These are phyloP conservation scores for Okapia johnstoni DNA, from an alignment of 2,113 vertebrate genomes.

Conservation along the genomic window DNA sequence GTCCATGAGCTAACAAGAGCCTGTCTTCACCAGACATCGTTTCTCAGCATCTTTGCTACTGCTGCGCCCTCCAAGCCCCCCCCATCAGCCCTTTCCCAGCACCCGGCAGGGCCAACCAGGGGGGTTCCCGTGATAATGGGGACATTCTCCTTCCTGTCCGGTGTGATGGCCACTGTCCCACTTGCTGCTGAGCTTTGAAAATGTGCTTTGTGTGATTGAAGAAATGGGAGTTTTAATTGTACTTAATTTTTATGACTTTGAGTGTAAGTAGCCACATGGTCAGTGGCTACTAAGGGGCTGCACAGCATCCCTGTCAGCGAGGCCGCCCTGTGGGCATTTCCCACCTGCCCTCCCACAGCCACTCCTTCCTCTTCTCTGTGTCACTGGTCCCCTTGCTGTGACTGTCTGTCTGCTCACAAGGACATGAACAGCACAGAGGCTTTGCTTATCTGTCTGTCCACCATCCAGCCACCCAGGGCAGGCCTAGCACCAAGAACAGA, in stretches of 20 bases:
- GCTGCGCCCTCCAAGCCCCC: not conserved
- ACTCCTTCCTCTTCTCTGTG: not conserved
- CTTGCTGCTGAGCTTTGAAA: not conserved
- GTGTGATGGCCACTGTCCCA: not conserved
- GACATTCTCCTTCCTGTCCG: not conserved
- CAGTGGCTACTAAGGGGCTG: not conserved
- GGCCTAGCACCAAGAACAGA: not conserved
- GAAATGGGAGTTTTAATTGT: not conserved
- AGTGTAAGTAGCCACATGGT: not conserved
- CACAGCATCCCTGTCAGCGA: not conserved
- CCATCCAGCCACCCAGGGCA: fast-evolving
- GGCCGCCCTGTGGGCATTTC: not conserved
- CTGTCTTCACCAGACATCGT: not conserved
- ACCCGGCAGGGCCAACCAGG: not conserved
- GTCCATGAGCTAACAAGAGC: not conserved
- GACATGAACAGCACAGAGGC: not conserved
- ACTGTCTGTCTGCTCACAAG: not conserved
- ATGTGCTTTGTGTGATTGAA: not conserved
- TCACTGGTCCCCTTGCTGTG: not conserved
- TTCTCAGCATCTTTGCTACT: not conserved
- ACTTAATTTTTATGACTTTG: not conserved
- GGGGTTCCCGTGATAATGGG: fast-evolving
- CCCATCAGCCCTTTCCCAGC: not conserved
- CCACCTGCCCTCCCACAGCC: too few species aligned
- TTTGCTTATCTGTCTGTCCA: not conserved